Conservation (phyloP, 2,888 invertebrate species). For the Sericinus montela region DNA sequence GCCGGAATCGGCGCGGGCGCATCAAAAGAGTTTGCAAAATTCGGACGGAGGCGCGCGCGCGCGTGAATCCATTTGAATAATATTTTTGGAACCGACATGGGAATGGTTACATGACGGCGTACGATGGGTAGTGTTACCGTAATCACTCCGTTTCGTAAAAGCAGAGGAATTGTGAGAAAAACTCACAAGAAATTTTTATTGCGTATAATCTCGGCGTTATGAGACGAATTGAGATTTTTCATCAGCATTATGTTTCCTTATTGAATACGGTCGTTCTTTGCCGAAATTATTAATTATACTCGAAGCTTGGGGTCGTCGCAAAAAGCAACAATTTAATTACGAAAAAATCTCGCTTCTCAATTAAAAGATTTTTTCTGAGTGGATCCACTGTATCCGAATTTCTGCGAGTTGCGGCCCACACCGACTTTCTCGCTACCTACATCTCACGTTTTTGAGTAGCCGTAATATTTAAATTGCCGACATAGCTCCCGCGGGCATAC, state of each 20-base stretch:
- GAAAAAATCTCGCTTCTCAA: conserved; percentile 62
- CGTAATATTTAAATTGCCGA: conserved; percentile 77
- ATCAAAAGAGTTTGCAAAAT: conserved; percentile 74
- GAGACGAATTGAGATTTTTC: conserved; percentile 36
- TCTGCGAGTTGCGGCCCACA: conserved; percentile 64
- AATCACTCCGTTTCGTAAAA: conserved; percentile 34
- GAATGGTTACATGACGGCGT: conserved; percentile 48
- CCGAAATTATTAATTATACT: conserved; percentile 63
- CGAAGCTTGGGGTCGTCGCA: conserved; percentile 37
- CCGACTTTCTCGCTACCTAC: conserved; percentile 69
- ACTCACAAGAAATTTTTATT: conserved; percentile 51
- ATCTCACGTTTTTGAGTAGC: conserved; percentile 78
- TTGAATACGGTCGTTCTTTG: conserved; percentile 45
- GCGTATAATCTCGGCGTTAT: conserved; percentile 60
- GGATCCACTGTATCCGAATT: conserved; percentile 64
- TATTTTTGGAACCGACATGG: conserved; percentile 67
- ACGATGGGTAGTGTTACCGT: conserved; percentile 29
- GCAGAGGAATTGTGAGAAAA: conserved; percentile 35
- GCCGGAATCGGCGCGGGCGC: conserved; percentile 78
- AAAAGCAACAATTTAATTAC: conserved; percentile 72
- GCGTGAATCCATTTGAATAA: conserved; percentile 78
- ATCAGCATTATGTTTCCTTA: conserved; percentile 51
- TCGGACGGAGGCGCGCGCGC: conserved; percentile 72
- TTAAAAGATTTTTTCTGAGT: conserved; percentile 56
- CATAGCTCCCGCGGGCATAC: conserved; percentile 75